Conservation (phyloP, 2,888 invertebrate genomes). For the Alviniconcha strummeri region DNA sequence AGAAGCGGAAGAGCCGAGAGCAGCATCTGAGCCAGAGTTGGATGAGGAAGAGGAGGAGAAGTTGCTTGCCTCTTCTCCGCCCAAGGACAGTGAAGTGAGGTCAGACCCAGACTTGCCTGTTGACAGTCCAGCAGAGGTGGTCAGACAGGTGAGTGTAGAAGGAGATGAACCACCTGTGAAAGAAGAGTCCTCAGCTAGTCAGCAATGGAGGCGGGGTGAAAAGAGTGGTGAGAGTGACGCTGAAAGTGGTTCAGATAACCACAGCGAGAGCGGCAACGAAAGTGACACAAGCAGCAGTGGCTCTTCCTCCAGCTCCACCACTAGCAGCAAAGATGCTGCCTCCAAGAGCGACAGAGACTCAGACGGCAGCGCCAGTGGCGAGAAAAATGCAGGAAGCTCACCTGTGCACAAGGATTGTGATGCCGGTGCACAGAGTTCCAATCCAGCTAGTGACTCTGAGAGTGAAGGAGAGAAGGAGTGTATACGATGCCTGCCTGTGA, state of each 20-base stretch:
- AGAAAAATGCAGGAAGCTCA: not conserved
- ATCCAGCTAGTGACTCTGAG: constrained; percentile 18
- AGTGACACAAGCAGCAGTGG: constrained; percentile 4
- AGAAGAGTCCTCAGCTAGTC: constrained; percentile 3
- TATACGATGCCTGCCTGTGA: not conserved
- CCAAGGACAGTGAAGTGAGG: constrained; percentile 2
- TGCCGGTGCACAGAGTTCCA: constrained; percentile 4
- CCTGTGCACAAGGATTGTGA: not conserved
- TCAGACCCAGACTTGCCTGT: too few relatives aligned
- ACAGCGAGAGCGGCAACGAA: constrained; percentile 10
- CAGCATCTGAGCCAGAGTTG: constrained; percentile 23
- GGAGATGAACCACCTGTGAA: not conserved
- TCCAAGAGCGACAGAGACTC: constrained; percentile 15
- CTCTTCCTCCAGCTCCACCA: constrained; percentile 17
- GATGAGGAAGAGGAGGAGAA: constrained; percentile 22
- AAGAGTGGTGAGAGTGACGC: not conserved
- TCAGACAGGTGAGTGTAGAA: not conserved
- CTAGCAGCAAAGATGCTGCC: constrained; percentile 1
- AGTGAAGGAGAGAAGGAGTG: constrained; percentile 4
- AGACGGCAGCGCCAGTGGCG: not conserved
- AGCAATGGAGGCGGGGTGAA: not conserved
- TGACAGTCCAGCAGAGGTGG: too few relatives aligned
- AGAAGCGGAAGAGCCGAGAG: too few relatives aligned
- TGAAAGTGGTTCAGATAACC: constrained; percentile 21
- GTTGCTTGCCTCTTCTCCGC: constrained; percentile 18